Percentiles rank a stretch among this genome's conserved stretches.
These are phyloP conservation scores for Morinoia aosen DNA, from an alignment of 2,888 invertebrate species.

Conservation along the genomic window DNA sequence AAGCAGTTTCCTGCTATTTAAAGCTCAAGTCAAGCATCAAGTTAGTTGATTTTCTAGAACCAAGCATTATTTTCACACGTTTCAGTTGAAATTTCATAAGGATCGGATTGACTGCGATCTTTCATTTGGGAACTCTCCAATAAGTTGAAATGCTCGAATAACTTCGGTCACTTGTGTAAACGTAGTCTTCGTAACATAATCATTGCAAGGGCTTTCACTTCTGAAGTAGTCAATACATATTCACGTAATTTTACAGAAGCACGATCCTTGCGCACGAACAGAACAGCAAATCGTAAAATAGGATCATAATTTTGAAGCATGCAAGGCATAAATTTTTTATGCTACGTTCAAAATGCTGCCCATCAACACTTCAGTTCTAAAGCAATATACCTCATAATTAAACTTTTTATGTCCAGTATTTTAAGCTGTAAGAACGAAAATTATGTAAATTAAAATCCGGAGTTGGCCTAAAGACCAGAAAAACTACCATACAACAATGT, in stretches of 20 bases:
- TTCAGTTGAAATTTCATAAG: too few relatives aligned
- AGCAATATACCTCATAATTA: background rate
- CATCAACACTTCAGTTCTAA: background rate
- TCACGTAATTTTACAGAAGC: background rate
- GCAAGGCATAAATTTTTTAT: background rate
- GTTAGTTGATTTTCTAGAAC: too few relatives aligned
- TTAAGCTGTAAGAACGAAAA: background rate
- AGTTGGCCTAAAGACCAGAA: background rate
- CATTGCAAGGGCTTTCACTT: background rate
- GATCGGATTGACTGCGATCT: too few relatives aligned
- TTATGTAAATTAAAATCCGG: background rate
- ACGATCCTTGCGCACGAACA: too few relatives aligned
- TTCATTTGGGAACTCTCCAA: background rate
- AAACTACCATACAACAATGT: background rate
- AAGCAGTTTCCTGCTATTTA: too few relatives aligned
- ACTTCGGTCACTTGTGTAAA: background rate
- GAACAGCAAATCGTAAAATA: too few relatives aligned
- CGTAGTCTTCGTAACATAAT: background rate
- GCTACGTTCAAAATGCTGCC: background rate
- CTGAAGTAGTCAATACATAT: background rate
- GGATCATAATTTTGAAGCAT: too few relatives aligned
- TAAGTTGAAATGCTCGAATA: background rate
- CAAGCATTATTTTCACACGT: too few relatives aligned
- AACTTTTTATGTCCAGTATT: background rate
- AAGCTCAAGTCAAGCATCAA: too few relatives aligned